Evolutionary conservation across 2,797 vertebrate genomes (phyloP), one percentile per base, ranked within the genome.

Genomic region (Brachyalestes nurse): DNA sequence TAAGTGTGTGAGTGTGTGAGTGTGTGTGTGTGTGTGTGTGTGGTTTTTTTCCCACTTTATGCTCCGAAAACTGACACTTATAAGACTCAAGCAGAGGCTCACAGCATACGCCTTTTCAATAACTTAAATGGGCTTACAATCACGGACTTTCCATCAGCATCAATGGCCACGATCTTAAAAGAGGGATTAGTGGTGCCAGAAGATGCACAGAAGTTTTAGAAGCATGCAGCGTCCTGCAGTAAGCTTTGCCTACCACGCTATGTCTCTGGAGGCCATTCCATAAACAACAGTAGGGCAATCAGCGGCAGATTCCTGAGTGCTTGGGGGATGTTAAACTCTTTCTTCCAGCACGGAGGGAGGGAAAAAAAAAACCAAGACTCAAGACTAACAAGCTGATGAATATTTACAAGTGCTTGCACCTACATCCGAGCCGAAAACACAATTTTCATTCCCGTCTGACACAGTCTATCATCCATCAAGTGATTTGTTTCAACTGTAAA

Each of bases 401-500:
- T 84, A 84, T 86, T 83, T 75, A 77, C 58, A 80, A 38, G 25
- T 81, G 25, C 69, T 60, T 75, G 81, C 53, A 45, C 45, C 72
- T 78, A 73, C 79, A 53, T 67, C 47, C 45, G 45, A 21, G 65
- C 53, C 61, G 74, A 60, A 70, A 75, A 75, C 14, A 82, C 60
- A 38, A 78, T 69, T 78, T 77, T 65, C 69, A 45, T 66, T 61
- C 70, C 65, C 53, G 72, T 62, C 72, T 88, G 84, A 66, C 81
- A 84, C 75, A 85, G 47, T 76, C 13, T 25, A 74, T 86, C 85
- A 92, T 90, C 93, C 86, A 92, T 92, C 89, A 90, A 88, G 88
- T 89, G 89, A 89, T 91, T 91, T 87, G 87, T 92, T 90, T 91
- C 85, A 90, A 90, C 88, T 88, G 92, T 87, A 89, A 94, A 91